phyloP scores from a whole-genome alignment of 2,113 vertebrate species.

The Callipepla californica region DNA sequence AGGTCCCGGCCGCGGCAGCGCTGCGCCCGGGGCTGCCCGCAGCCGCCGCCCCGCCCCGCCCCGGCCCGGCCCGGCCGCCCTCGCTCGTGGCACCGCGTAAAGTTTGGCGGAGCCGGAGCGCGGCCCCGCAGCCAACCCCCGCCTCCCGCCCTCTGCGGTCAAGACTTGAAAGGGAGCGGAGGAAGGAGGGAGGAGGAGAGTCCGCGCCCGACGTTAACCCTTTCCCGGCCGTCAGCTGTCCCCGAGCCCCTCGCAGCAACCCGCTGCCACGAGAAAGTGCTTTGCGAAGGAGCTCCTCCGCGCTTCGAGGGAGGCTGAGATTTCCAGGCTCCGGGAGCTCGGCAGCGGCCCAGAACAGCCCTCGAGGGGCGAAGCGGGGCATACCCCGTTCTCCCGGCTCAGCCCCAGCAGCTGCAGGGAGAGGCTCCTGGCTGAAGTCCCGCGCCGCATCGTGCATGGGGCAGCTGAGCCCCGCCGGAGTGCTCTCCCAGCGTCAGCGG shows the following conservation, averaged over 20 bases:
- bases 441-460: background rate
- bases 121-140: conserved; percentile 36
- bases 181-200: conserved; percentile 59
- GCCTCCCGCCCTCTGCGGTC: conserved; percentile 51
- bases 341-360: background rate
- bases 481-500: background rate
- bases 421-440: background rate
- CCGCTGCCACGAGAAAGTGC: background rate
- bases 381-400: fast-evolving
- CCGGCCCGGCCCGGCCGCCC: background rate
- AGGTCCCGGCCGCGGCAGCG: conserved; percentile 35
- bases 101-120: conserved; percentile 20
- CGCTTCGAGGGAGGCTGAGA: background rate
- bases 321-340: background rate
- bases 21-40: background rate
- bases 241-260: background rate
- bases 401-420: background rate
- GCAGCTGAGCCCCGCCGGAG: background rate
- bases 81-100: background rate
- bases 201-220: conserved; percentile 36
- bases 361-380: background rate
- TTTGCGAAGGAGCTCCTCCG: conserved; percentile 7
- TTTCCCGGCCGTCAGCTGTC: conserved; percentile 13
- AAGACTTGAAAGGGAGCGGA: conserved; percentile 65
- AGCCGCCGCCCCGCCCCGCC: background rate